These are phyloP conservation scores for Hipparchia sbordonii DNA, from an alignment of 2,888 invertebrate genomes.

Conservation along the genomic window DNA sequence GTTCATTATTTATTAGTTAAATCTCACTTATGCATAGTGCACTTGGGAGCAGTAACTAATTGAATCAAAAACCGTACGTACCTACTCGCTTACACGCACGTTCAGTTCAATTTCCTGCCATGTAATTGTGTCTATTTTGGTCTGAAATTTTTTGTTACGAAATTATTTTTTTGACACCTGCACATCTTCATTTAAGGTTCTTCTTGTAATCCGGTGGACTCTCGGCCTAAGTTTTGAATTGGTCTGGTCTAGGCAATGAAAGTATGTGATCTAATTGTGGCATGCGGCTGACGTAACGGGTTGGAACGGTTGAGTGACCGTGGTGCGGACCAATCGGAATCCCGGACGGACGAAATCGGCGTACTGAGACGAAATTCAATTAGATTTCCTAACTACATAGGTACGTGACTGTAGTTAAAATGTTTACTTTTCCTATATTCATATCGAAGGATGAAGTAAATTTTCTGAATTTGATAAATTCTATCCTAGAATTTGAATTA, in stretches of 20 bases:
- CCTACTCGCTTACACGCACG: too few relatives aligned
- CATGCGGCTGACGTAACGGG: slow-evolving; percentile 77
- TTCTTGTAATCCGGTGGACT: background rate
- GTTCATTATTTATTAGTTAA: too few relatives aligned
- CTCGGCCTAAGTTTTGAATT: slow-evolving; percentile 57
- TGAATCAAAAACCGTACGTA: too few relatives aligned
- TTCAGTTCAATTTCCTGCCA: too few relatives aligned
- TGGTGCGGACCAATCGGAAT: slow-evolving; percentile 68
- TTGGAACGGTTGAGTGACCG: slow-evolving; percentile 76
- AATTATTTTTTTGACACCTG: background rate
- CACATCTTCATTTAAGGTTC: background rate
- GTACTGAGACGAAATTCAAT: slow-evolving; percentile 26
- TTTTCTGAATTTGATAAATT: background rate
- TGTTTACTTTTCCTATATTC: background rate
- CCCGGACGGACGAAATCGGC: slow-evolving; percentile 42
- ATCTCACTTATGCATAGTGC: too few relatives aligned
- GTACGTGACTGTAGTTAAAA: slow-evolving; percentile 1
- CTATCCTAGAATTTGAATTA: too few relatives aligned
- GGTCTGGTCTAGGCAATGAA: slow-evolving; percentile 71
- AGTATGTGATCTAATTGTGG: slow-evolving; percentile 78
- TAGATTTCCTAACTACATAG: slow-evolving; percentile 2
- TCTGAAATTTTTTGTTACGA: background rate
- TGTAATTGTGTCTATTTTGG: too few relatives aligned
- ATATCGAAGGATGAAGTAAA: background rate
- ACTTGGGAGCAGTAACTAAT: too few relatives aligned